Conservation (phyloP, 2,888 invertebrate species). For the Oegoconia quadripuncta region DNA sequence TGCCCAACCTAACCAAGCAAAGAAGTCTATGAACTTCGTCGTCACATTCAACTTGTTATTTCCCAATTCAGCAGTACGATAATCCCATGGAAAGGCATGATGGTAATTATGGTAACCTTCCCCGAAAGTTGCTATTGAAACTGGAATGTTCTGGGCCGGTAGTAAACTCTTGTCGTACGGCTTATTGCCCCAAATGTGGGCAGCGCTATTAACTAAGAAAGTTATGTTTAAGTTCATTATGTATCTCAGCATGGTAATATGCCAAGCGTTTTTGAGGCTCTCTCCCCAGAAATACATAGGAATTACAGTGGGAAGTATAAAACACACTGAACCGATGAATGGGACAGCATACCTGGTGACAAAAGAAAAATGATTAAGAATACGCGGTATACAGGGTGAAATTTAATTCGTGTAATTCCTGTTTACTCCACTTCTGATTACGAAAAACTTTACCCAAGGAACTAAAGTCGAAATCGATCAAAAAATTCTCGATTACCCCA, state of each 20-base stretch:
- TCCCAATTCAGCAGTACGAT: conserved; percentile 41
- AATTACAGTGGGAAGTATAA: conserved; percentile 36
- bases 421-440: too few species aligned
- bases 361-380: not conserved
- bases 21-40: conserved; percentile 46
- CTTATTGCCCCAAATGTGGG: conserved; percentile 72
- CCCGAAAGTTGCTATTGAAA: conserved; percentile 34
- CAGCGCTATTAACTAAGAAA: conserved; percentile 83
- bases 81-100: conserved; percentile 49
- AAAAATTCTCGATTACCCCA: too few species aligned
- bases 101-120: conserved; percentile 55
- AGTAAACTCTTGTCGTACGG: conserved; percentile 58
- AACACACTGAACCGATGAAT: conserved; percentile 80
- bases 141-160: conserved; percentile 30
- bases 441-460: too few species aligned
- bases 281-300: conserved; percentile 81
- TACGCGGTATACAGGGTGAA: too few species aligned
- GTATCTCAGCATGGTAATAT: conserved; percentile 69
- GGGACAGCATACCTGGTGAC: conserved; percentile 76
- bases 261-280: conserved; percentile 47
- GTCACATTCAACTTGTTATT: conserved; percentile 29
- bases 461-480: too few species aligned
- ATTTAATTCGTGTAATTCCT: too few species aligned
- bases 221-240: conserved; percentile 69
- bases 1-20: conserved; percentile 48